Percentiles rank a stretch among this genome's conserved stretches.
Evolutionary conservation across 2,888 invertebrate genomes (phyloP).

Genomic region (Dermolepida albohirtum): DNA sequence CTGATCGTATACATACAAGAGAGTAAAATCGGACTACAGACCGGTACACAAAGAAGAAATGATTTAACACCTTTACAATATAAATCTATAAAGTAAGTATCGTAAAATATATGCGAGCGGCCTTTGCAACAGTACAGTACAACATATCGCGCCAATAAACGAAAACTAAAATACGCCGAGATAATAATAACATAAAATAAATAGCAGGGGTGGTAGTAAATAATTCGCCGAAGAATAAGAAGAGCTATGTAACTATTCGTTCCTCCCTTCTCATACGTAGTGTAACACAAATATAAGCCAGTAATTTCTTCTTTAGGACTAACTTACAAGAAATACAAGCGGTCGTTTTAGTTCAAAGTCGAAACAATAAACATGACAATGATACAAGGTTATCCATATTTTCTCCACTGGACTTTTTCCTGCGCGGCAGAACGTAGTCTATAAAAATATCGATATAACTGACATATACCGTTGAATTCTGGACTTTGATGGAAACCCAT

Average conservation of each 20-base stretch:
- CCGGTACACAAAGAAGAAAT: conserved; percentile 23
- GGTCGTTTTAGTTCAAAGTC: conserved; percentile 45
- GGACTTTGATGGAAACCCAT: conserved; percentile 55
- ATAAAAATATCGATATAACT: conserved; percentile 56
- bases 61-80: conserved; percentile 19
- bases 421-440: conserved; percentile 48
- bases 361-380: conserved; percentile 57
- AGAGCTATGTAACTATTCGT: conserved; percentile 4
- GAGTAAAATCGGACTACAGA: conserved; percentile 15
- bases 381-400: conserved; percentile 59
- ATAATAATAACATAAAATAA: conserved; percentile 38
- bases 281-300: conserved; percentile 17
- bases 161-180: conserved; percentile 17
- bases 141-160: conserved; percentile 3
- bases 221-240: conserved; percentile 54
- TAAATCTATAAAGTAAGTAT: conserved; percentile 28
- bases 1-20: conserved; percentile 13
- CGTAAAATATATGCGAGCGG: conserved; percentile 23
- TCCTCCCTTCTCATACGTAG: too few relatives aligned
- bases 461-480: conserved; percentile 54
- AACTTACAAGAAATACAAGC: conserved; percentile 53
- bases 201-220: conserved; percentile 51
- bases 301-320: conserved; percentile 58
- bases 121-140: conserved; percentile 5
- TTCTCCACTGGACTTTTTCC: conserved; percentile 51